Evolutionary conservation across 2,888 invertebrate species (phyloP), one percentile per base, ranked within the genome.

Genomic region (Drosophila subsilvestris): DNA sequence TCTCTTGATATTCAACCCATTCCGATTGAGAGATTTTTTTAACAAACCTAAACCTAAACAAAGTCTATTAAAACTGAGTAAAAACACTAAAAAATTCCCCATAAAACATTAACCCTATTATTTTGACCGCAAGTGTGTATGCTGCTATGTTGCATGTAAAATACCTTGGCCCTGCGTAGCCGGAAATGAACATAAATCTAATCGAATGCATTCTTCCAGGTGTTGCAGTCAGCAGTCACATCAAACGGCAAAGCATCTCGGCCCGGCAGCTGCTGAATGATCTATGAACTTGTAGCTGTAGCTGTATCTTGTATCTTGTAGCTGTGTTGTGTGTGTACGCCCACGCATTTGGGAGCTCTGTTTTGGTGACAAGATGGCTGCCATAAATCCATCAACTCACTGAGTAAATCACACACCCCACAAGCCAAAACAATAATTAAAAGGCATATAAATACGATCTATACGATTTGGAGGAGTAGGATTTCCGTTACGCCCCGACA

Each of bases 301-400:
- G 54, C 67, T 14, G 37, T 14, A 7, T 14, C 45, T 55, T 51
- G 37, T 14, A 14, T 37, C 37, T 14, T 25, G 68, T 47, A 42
- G 54, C 67, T 37, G 14, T 37, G 37, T 37, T 37, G 14, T 25
- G 6, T 14, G 45, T 53, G 68, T 14, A 78, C 86, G 67, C 82
- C 87, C 74, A 78, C 81, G 55, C 25, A 47, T 25, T 48, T 49
- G 25, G 37, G 43, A 29, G 48, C 53, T 58, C 79, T 53, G 67
- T 62, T 65, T 76, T 67, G 63, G 76, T 75, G 70, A 74, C 63
- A 85, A 74, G 75, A 79, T 82, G 78, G 75, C 83, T 70, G 76
- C 80, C 84, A 89, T 88, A 86, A 88, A 88, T 86, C 86, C 86
- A 80, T 89, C 89, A 83, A 63, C 75, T 62, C 22, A 42, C 71